A percentile compares a stretch with the other conserved stretches of the same genome.
Evolutionary conservation across 2,888 invertebrate genomes (phyloP).

Genomic region (Yponomeuta malinellus): DNA sequence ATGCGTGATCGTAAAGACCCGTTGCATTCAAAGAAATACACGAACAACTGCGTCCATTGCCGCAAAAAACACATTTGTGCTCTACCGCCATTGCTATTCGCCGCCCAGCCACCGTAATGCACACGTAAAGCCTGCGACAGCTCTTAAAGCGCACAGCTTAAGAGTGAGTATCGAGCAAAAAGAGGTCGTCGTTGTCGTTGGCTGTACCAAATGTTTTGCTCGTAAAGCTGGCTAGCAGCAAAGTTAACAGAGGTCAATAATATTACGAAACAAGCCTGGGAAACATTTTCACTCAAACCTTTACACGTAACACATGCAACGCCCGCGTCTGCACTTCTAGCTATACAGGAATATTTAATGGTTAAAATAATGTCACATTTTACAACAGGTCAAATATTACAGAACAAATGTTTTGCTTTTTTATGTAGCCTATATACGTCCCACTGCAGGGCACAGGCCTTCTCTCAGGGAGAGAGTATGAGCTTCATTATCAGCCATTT

Average conservation of each 20-base stretch:
- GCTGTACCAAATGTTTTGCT: constrained; percentile 4
- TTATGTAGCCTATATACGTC: too few relatives aligned
- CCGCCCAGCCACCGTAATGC: neutral
- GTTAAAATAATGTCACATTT: too few relatives aligned
- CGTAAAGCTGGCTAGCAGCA: constrained; percentile 14
- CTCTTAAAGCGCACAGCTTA: neutral
- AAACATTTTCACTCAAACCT: neutral
- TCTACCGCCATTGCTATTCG: neutral
- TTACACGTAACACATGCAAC: too few relatives aligned
- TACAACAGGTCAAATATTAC: too few relatives aligned
- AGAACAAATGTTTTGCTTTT: too few relatives aligned
- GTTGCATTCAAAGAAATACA: neutral
- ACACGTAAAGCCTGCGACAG: neutral
- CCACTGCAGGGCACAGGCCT: too few relatives aligned
- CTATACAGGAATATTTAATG: too few relatives aligned
- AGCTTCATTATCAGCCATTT: too few relatives aligned
- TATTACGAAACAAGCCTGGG: constrained; percentile 27
- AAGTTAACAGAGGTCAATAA: constrained; percentile 40
- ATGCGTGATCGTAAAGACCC: neutral
- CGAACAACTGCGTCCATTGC: constrained; percentile 8
- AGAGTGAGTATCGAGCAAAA: neutral
- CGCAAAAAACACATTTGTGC: constrained; percentile 18
- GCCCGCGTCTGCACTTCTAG: too few relatives aligned
- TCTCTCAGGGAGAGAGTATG: too few relatives aligned
- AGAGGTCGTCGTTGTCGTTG: neutral